phyloP scores from a whole-genome alignment of 2,113 vertebrate species.

The Aix galericulata region DNA sequence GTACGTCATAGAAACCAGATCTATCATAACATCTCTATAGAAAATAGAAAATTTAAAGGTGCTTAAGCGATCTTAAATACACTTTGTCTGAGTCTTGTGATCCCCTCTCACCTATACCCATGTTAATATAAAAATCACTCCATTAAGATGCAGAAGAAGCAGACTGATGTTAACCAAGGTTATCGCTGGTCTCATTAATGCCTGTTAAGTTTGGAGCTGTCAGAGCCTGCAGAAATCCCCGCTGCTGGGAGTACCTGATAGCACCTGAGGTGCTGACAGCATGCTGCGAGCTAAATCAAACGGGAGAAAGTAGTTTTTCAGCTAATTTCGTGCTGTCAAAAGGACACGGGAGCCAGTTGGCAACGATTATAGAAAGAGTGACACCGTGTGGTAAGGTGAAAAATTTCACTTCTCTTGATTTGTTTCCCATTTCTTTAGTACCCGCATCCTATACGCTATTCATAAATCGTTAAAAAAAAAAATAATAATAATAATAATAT shows the following conservation, averaged over 20 bases:
- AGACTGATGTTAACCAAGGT: background rate
- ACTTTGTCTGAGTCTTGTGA: background rate
- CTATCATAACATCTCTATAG: background rate
- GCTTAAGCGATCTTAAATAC: background rate
- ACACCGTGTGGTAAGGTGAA: constrained; percentile 17
- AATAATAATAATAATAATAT: background rate
- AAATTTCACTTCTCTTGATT: background rate
- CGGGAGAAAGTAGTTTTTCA: background rate
- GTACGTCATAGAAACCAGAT: background rate
- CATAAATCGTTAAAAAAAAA: background rate
- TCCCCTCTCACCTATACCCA: background rate
- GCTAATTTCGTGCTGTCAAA: background rate
- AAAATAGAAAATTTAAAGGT: background rate
- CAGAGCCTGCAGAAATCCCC: background rate
- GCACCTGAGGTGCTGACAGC: background rate
- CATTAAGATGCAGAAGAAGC: background rate
- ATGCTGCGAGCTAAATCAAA: background rate
- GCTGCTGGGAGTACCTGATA: background rate
- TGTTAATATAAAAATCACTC: background rate
- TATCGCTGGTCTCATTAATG: background rate
- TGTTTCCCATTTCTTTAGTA: background rate
- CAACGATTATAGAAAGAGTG: background rate
- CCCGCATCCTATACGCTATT: background rate
- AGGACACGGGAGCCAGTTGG: background rate
- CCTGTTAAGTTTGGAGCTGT: background rate